Evolutionary conservation across 1,140 invertebrate genomes (phyloP).

Genomic region (Cydia strobilella): DNA sequence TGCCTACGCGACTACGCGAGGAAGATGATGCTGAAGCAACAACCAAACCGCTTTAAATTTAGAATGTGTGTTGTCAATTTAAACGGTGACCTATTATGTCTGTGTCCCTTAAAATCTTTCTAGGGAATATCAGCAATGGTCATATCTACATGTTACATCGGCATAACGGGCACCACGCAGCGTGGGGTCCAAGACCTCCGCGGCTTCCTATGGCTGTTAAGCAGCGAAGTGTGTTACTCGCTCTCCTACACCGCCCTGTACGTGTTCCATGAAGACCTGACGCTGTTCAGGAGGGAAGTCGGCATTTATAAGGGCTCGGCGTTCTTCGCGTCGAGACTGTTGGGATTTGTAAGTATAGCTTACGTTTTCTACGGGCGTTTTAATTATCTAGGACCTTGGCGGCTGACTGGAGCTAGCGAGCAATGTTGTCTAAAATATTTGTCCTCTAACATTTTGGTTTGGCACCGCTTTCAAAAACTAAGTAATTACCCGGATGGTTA

Average conservation of each 20-base stretch:
- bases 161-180: slow-evolving; percentile 63
- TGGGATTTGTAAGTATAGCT: slow-evolving; percentile 57
- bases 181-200: slow-evolving; percentile 62
- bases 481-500: no score
- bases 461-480: no score
- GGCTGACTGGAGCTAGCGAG: no score
- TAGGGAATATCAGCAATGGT: slow-evolving; percentile 62
- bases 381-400: no score
- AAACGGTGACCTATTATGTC: no score
- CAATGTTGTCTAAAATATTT: no score
- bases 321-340: slow-evolving; percentile 58
- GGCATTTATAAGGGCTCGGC: slow-evolving; percentile 64
- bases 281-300: slow-evolving; percentile 63
- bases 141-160: slow-evolving; percentile 58
- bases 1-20: no score
- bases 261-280: slow-evolving; percentile 60
- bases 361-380: no score
- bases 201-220: slow-evolving; percentile 69
- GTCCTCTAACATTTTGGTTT: no score
- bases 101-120: slow-evolving; percentile 32
- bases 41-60: no score
- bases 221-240: slow-evolving; percentile 64
- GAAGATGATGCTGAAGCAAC: no score
- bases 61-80: no score
- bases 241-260: slow-evolving; percentile 62